Base-by-base conservation (phyloP, 2,888 invertebrate species). In the Leptinotarsa peninsularis region DNA sequence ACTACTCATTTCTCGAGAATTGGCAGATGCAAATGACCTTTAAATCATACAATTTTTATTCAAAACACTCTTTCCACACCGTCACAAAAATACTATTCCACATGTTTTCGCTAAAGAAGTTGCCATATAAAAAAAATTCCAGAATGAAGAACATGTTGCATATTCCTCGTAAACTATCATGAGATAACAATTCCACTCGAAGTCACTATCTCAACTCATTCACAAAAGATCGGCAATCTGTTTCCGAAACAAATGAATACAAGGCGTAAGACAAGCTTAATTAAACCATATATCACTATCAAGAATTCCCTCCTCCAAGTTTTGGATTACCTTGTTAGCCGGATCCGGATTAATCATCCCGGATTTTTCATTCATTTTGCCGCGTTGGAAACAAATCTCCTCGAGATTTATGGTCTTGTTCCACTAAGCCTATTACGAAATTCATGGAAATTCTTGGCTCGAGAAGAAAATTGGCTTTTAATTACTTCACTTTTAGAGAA, bases 181-280 rank as follows among this genome's bases (percentile, higher is more conserved):
- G 15, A 23, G 49, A 49, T 43, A 70, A 56, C 3, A 4, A 49
- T 49, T 58, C 49, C 18, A 23, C 58, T 43, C 13, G 14, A 43
- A 70, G 21, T 49, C 70, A 23, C 74, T 83, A 84, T 81, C 82
- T 80, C 79, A 69, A 72, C 72, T 70, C 78, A 76, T 78, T 79
- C 80, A 84, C 84, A 85, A 85, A 43, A 85, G 85, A 85, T 84
- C 84, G 85, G 85, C 85, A 87, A 86, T 87, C 87, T 85, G 86
- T 87, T 87, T 87, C 84, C 85, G 84, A 86, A 88, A 88, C 87
- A 88, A 88, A 88, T 88, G 87, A 88, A 87, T 87, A 88, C 88
- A 88, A 85, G 84, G 86, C 86, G 85, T 86, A 87, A 87, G 87
- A 88, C 88, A 87, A 87, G 86, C 85, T 88, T 87, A 88, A 88